Conservation (phyloP, 2,797 vertebrate species). For the Myotis findleyi region DNA sequence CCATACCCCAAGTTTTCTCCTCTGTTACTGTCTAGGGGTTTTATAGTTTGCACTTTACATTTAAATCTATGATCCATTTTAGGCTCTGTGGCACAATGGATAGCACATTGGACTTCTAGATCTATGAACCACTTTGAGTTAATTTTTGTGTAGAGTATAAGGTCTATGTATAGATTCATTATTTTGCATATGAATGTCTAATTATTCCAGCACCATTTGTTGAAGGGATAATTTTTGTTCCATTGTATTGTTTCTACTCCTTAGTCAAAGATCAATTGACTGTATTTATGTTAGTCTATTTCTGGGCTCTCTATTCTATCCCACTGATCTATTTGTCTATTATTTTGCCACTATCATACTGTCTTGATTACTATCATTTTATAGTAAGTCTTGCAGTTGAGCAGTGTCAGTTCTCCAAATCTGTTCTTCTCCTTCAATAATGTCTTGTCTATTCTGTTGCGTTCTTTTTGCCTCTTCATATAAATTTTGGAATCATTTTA, state of each 20-base stretch:
- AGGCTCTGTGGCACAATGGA: not conserved
- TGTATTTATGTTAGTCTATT: not conserved
- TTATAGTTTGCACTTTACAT: not conserved
- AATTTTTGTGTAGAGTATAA: not conserved
- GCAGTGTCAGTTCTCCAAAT: not conserved
- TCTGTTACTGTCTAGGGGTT: not conserved
- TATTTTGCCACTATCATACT: not conserved
- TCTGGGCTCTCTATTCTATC: not conserved
- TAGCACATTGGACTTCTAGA: not conserved
- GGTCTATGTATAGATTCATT: not conserved
- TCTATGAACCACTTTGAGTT: not conserved
- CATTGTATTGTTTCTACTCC: not conserved
- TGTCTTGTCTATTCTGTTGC: not conserved
- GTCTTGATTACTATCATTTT: not conserved
- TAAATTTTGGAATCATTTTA: not conserved
- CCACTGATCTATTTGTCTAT: not conserved
- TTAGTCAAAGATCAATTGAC: not conserved
- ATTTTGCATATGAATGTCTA: not conserved
- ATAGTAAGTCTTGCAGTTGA: not conserved
- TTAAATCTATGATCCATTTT: not conserved
- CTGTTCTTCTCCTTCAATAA: not conserved
- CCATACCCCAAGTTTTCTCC: not conserved
- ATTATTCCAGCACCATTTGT: not conserved
- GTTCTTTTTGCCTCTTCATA: not conserved
- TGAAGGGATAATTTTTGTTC: not conserved